Evolutionary conservation across 2,797 vertebrate species (phyloP).

Genomic region (Cichlasoma orientale): DNA sequence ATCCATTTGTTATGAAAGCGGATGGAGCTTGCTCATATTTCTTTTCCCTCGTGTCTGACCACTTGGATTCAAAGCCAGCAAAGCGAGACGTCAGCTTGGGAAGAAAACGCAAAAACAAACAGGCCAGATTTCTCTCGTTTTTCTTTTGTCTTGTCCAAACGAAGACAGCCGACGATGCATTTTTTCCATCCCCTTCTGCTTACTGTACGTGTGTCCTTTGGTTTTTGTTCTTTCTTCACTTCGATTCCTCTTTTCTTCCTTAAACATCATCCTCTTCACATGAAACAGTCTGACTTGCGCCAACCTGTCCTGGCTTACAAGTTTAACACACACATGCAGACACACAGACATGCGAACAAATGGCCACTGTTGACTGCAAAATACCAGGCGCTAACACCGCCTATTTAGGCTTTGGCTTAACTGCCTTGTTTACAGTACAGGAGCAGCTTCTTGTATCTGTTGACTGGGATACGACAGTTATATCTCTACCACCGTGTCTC

Average conservation of each 20-base stretch:
- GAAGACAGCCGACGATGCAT: not conserved
- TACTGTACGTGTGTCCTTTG: not conserved
- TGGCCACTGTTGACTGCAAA: not conserved
- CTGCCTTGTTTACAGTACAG: slow-evolving; percentile 11
- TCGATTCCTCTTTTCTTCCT: not conserved
- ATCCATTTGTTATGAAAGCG: slow-evolving; percentile 3
- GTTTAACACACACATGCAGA: slow-evolving; percentile 34
- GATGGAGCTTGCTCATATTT: too few relatives aligned
- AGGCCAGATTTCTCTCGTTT: not conserved
- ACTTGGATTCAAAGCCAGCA: not conserved
- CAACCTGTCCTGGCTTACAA: slow-evolving; percentile 54
- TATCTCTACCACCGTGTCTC: not conserved
- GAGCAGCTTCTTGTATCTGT: slow-evolving; percentile 4
- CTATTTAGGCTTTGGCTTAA: slow-evolving; percentile 18
- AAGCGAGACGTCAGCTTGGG: not conserved
- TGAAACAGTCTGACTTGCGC: slow-evolving; percentile 26
- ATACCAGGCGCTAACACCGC: not conserved
- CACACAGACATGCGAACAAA: not conserved
- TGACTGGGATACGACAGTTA: slow-evolving; percentile 12
- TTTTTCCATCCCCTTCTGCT: not conserved
- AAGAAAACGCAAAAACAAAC: not conserved
- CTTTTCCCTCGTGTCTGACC: not conserved
- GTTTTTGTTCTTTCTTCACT: not conserved
- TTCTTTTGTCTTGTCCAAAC: not conserved
- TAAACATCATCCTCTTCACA: not conserved